phyloP scores from a whole-genome alignment of 2,797 vertebrate genomes.

The Xenopus petersii region DNA sequence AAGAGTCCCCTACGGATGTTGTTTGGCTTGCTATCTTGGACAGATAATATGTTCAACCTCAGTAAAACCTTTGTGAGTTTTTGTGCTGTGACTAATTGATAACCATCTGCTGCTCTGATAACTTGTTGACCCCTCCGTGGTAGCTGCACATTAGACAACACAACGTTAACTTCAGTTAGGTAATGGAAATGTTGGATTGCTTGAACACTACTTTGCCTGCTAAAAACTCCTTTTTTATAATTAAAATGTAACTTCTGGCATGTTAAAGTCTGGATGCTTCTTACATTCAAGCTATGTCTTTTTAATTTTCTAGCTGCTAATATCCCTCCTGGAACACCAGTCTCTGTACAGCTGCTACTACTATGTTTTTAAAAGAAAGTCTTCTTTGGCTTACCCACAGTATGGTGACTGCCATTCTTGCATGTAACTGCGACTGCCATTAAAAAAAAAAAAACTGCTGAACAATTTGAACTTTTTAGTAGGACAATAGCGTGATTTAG shows the following conservation, averaged over 20 bases:
- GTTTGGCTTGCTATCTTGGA: conserved; percentile 1
- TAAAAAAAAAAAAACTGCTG: too few species aligned
- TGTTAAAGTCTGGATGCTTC: background rate
- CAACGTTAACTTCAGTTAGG: background rate
- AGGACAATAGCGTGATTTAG: too few species aligned
- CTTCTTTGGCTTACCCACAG: too few species aligned
- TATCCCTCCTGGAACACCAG: too few species aligned
- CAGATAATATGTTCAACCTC: conserved; percentile 1
- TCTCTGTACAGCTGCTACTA: too few species aligned
- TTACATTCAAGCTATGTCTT: background rate
- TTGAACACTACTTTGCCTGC: too few species aligned
- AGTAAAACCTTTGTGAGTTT: background rate
- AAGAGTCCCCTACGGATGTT: conserved; percentile 12
- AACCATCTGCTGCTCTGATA: background rate
- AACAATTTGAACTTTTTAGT: too few species aligned
- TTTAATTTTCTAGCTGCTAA: too few species aligned
- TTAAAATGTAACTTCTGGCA: background rate
- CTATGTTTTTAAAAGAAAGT: too few species aligned
- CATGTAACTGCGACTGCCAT: too few species aligned
- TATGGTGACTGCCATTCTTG: too few species aligned
- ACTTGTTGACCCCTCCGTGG: conserved; percentile 7
- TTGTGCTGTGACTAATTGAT: conserved; percentile 3
- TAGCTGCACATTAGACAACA: background rate
- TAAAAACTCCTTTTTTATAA: too few species aligned
- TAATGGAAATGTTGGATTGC: background rate